phyloP scores from a whole-genome alignment of 1,140 invertebrate genomes.

The Lamellibrachia luymesi region DNA sequence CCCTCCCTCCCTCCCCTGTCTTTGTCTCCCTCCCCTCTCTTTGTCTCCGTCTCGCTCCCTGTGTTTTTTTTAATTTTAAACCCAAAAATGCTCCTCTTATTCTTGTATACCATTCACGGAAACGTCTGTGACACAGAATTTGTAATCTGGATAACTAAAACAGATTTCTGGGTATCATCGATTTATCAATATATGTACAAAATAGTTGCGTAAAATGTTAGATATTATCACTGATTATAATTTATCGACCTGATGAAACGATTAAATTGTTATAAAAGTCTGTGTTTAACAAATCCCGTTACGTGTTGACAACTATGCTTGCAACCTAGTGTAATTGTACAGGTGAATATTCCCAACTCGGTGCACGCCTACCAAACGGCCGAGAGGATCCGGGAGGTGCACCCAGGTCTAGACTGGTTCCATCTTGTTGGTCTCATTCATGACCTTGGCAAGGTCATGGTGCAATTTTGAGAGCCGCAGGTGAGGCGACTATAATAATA shows the following conservation, averaged over 20 bases:
- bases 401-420: slow-evolving; percentile 89
- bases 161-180: too few species aligned
- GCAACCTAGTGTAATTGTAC: slow-evolving; percentile 16
- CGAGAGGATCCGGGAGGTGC: slow-evolving; percentile 79
- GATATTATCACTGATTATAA: slow-evolving; percentile 64
- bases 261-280: slow-evolving; percentile 55
- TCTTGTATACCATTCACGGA: too few species aligned
- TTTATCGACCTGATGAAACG: slow-evolving; percentile 78
- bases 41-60: too few species aligned
- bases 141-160: too few species aligned
- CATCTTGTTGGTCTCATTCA: slow-evolving; percentile 93
- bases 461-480: slow-evolving; percentile 82
- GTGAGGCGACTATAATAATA: slow-evolving; percentile 16
- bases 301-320: not conserved
- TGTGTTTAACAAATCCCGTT: too few species aligned
- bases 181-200: too few species aligned
- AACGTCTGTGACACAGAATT: too few species aligned
- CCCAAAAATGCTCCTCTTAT: too few species aligned
- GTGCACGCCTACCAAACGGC: slow-evolving; percentile 96
- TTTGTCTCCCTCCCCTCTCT: too few species aligned
- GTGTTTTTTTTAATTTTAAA: not conserved
- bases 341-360: slow-evolving; percentile 81
- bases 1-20: too few species aligned
- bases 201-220: too few species aligned
- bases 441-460: slow-evolving; percentile 93